Evolutionary conservation across 2,888 invertebrate genomes (phyloP), one percentile per base, ranked within the genome.

Genomic region (Netelia fuscicornis): DNA sequence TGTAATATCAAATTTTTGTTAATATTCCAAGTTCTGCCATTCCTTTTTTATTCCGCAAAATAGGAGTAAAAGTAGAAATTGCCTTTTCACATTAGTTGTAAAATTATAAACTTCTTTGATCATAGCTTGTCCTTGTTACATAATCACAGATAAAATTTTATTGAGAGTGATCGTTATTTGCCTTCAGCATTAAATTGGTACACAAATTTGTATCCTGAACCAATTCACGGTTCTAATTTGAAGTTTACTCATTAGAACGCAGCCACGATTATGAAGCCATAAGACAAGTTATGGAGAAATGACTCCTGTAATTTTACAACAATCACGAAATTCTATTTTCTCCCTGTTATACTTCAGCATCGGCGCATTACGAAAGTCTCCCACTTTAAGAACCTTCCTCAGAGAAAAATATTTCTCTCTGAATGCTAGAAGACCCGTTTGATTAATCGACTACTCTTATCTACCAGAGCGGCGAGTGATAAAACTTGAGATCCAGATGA

Each of bases 401-500:
- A 3, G 58, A 9, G 58, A 62, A 25, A 37, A 30, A 37, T 30
- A 62, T 58, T 20, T 23, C 20, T 20, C 20, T n/a, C 10, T 0
- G 62, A 30, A 30, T n/a, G n/a, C 62, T n/a, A 11, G 23, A 23
- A 62, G 30, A 37, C 8, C n/a, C 58, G 60, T 48, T 6, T 37
- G 25, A 25, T 30, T 62, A n/a, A 44, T 37, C 23, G 37, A 23
- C 8, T 11, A 8, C 62, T 44, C 25, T 44, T 37, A 20, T 90
- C 91, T 96, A 97, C 97, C 97, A 97, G 89, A 97, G 94, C 89
- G 96, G 96, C 90, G 96, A 97, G 93, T 97, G 97, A 93, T 96
- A 96, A 94, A 97, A 97, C 92, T 97, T 97, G 62, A 97, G 95
- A 94, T 97, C 97, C 89, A 97, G 95, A 93, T 95, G 97, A 62